These are phyloP conservation scores for Thecocarcelia acutangulata DNA, from an alignment of 2,888 invertebrate species.

Conservation along the genomic window DNA sequence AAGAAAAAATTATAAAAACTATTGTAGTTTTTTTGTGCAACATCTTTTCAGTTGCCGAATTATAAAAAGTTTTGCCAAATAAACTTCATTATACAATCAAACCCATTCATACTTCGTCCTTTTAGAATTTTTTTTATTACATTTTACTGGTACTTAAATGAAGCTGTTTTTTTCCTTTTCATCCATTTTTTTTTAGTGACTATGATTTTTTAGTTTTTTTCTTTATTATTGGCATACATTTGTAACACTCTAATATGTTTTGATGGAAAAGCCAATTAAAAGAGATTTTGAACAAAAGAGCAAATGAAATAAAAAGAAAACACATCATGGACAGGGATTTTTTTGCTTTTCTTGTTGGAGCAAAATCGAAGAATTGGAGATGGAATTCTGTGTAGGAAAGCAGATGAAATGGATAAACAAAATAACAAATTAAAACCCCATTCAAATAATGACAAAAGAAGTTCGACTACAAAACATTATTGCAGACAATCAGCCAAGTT, in stretches of 20 bases:
- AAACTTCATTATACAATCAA: conserved; percentile 63
- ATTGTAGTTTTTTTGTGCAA: conserved; percentile 33
- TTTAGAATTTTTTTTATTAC: neutral
- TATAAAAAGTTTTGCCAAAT: conserved; percentile 51
- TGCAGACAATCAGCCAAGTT: conserved; percentile 41
- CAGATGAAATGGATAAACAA: conserved; percentile 15
- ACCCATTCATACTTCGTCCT: conserved; percentile 17
- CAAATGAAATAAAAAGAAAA: conserved; percentile 26
- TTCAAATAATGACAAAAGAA: conserved; percentile 39
- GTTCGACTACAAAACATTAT: conserved; percentile 34
- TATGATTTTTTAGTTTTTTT: neutral
- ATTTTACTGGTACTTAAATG: conserved; percentile 14
- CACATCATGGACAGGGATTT: conserved; percentile 29
- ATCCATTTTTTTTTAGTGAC: conserved; percentile 11
- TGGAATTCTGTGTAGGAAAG: neutral
- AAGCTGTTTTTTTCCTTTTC: conserved; percentile 1
- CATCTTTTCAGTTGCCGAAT: conserved; percentile 5
- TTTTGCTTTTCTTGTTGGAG: conserved; percentile 24
- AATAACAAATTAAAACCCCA: conserved; percentile 54
- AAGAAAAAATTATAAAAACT: conserved; percentile 1
- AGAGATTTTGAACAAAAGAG: conserved; percentile 58
- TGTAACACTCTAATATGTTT: conserved; percentile 66
- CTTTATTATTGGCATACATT: conserved; percentile 44
- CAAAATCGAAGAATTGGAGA: neutral
- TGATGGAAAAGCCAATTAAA: conserved; percentile 68